Evolutionary conservation across 2,888 invertebrate genomes (phyloP).

Genomic region (Phytoseiulus persimilis): DNA sequence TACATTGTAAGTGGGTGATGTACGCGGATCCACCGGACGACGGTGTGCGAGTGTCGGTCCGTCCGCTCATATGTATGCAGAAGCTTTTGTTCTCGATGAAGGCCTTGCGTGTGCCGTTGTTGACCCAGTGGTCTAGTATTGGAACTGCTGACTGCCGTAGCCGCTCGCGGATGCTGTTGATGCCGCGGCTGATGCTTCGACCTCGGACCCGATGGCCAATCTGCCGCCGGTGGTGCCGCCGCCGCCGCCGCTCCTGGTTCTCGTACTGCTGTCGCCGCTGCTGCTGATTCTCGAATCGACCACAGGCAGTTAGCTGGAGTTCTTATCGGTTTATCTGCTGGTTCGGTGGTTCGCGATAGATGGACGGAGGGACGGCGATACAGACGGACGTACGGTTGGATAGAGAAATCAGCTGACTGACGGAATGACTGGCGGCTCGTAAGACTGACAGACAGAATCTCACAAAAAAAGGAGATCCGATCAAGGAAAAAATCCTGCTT

Average conservation of each 20-base stretch:
- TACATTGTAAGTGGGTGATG: not conserved
- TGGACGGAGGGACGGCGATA: not conserved
- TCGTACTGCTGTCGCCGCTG: not conserved
- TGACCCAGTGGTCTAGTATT: conserved; percentile 5
- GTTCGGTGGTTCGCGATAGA: not conserved
- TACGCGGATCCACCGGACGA: not conserved
- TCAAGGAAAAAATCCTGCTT: not conserved
- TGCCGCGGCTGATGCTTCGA: not conserved
- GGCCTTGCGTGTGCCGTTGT: not conserved
- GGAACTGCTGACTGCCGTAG: not conserved
- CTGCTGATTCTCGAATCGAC: not conserved
- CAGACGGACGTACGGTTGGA: not conserved
- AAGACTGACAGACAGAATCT: not conserved
- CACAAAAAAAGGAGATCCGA: not conserved
- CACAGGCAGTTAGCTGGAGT: not conserved
- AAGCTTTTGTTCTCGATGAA: not conserved
- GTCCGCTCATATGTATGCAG: not conserved
- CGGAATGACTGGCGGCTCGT: not conserved
- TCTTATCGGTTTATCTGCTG: not conserved
- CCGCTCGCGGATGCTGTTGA: not conserved
- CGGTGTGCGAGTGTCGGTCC: not conserved
- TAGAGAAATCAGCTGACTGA: not conserved
- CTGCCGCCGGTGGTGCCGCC: not conserved
- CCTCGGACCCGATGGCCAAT: not conserved
- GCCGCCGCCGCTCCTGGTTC: not conserved